Conservation (phyloP, 2,888 invertebrate species). For the Aleiodes alternator region DNA sequence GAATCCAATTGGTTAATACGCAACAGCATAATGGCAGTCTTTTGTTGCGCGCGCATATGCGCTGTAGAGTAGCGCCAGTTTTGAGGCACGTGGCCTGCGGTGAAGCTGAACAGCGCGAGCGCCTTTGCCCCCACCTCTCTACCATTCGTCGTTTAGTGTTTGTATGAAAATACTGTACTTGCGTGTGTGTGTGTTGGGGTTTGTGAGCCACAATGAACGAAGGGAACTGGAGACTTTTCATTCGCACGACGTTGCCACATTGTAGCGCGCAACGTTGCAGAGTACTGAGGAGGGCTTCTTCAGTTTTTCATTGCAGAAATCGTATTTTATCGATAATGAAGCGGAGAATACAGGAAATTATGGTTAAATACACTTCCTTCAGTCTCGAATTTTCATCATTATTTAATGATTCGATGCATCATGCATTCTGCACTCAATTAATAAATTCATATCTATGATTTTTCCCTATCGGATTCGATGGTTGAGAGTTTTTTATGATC, state of each 20-base stretch:
- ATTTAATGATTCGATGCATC: slow-evolving; percentile 9
- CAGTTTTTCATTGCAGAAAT: slow-evolving; percentile 9
- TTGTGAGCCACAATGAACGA: slow-evolving; percentile 29
- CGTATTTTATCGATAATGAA: slow-evolving; percentile 12
- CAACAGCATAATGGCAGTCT: slow-evolving; percentile 56
- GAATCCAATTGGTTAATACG: slow-evolving; percentile 50
- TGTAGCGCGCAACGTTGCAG: slow-evolving; percentile 43
- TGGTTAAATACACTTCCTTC: slow-evolving; percentile 7
- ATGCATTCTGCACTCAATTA: too few species aligned
- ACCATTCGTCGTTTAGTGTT: slow-evolving; percentile 1
- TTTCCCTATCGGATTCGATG: not conserved
- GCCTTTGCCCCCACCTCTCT: slow-evolving; percentile 58
- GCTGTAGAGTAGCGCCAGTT: slow-evolving; percentile 54
- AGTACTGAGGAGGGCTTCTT: not conserved
- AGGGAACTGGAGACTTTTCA: slow-evolving; percentile 8
- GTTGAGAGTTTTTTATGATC: slow-evolving; percentile 20
- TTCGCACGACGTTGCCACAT: slow-evolving; percentile 53
- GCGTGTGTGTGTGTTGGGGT: slow-evolving; percentile 20
- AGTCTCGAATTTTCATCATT: slow-evolving; percentile 12
- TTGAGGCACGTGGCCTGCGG: slow-evolving; percentile 46
- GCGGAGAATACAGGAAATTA: not conserved
- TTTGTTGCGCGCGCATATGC: slow-evolving; percentile 59
- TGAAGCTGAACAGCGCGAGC: slow-evolving; percentile 50
- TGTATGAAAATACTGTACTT: slow-evolving; percentile 17
- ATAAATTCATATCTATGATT: not conserved